Base-by-base conservation (phyloP, 2,888 invertebrate genomes). In the Harpalus rubripes region DNA sequence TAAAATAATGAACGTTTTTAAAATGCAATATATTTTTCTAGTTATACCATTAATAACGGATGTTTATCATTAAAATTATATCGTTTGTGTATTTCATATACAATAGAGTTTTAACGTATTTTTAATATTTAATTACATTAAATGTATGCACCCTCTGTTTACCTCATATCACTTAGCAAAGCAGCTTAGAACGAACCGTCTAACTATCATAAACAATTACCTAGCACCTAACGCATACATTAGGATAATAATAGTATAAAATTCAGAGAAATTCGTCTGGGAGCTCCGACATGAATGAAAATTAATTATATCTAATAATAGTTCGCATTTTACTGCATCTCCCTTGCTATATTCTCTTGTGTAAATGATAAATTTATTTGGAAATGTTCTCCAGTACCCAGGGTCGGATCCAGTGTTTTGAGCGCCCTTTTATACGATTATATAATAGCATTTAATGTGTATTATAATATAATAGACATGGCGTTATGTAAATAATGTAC, bases 291-390 rank as follows among this genome's bases (percentile, higher is more conserved):
- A 32, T 32, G 4, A 10, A 52, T 52, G 12, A 52, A 52, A 10
- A 52, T 52, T 52, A 52, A 52, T 52, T 52, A 52, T 52, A 8
- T 52, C 44, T 52, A 52, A 52, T 52, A 52, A 52, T 52, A 52
- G 44, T 10, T 52, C 44, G 6, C 44, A 52, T 52, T 52, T 52
- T 52, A 8, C 5, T 52, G 44, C 44, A 32, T 32, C 32, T 32
- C 32, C 12, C 44, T 52, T 52, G 8, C 8, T 10, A 12, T 5
- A 52, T 2, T 10, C 12, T 52, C 8, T 12, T 52, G 0, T 2
- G 8, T 0, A 7, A 52, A 52, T 52, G 44, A 52, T 52, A 52
- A 52, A 52, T 52, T 52, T 52, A 52, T 52, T 52, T 52, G 44
- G 44, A 52, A 52, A 52, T 52, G 44, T 44, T 44, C 44, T 1